Conservation (phyloP, 64 coral and sea anemone species). For the Porites australiensis region DNA sequence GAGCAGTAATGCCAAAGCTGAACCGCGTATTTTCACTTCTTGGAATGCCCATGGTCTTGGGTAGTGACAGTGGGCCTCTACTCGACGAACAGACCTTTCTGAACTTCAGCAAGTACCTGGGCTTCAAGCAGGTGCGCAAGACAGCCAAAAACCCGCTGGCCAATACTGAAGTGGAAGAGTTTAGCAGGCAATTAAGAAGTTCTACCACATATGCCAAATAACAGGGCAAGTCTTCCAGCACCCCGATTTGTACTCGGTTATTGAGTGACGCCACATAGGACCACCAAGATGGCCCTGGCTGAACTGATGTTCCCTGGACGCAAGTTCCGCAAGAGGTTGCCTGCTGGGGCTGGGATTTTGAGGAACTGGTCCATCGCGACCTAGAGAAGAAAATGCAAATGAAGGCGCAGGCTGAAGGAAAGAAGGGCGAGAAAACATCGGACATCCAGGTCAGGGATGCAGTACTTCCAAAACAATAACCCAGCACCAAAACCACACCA, state of each 20-base stretch:
- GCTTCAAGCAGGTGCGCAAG: slow-evolving; percentile 41
- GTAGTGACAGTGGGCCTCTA: slow-evolving; percentile 46
- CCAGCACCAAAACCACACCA: background rate
- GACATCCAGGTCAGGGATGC: background rate
- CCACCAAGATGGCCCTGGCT: slow-evolving; percentile 35
- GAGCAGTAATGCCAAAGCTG: slow-evolving; percentile 39
- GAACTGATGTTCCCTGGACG: slow-evolving; percentile 42
- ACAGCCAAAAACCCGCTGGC: slow-evolving; percentile 43
- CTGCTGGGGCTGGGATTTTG: background rate
- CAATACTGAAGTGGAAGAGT: slow-evolving; percentile 7
- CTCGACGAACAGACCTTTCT: slow-evolving; percentile 6
- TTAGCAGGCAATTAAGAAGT: background rate
- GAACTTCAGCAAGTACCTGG: slow-evolving; percentile 43
- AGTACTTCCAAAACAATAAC: background rate
- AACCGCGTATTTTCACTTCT: slow-evolving; percentile 30
- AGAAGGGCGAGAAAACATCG: background rate
- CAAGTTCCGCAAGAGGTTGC: slow-evolving; percentile 29
- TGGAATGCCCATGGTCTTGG: background rate
- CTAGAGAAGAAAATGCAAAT: background rate
- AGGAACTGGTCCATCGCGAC: slow-evolving; percentile 24
- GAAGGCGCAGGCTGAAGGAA: background rate
- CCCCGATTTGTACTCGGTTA: slow-evolving; percentile 40
- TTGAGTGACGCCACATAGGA: slow-evolving; percentile 38
- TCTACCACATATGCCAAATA: slow-evolving; percentile 8
- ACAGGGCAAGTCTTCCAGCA: slow-evolving; percentile 1